Evolutionary conservation across 2,888 invertebrate species (phyloP), one percentile per base, ranked within the genome.

Genomic region (Epirrhoe alternata): DNA sequence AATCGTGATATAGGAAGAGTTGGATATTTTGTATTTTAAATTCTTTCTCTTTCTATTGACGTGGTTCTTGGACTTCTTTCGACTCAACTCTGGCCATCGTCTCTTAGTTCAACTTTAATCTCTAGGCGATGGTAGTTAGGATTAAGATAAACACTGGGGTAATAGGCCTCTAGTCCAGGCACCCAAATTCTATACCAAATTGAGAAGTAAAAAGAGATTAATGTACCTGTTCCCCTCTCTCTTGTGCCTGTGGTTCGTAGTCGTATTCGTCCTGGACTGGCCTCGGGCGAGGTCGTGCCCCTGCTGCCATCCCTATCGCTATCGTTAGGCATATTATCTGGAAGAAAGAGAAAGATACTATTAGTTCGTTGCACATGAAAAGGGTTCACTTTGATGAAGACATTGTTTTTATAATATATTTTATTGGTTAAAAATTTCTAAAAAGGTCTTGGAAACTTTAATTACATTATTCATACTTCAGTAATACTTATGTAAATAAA

Each of bases 241-340:
- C 85, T 67, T 91, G 90, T 5, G 87, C 87, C 68, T 92, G 90
- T 0, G 88, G 87, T 67, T 92, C 90, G 72, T 93, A 93, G 61
- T 91, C 91, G 73, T 92, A 90, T 5, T 81, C 79, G 10, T 88
- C 87, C 5, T 87, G 87, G 24, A 85, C 77, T 1, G 85, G 87
- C 64, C 93, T 81, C 10, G 86, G 86, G 38, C 93, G 77, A 6
- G 86, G 82, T n/a, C 86, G 86, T 45, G 86, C 88, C 0, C 86
- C 89, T 24, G 85, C 81, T 7, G 82, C 86, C 70, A 83, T 65
- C 54, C 85, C 84, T 69, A 83, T 77, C 55, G 79, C 78, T 53
- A 90, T 67, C 71, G 86, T 76, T 47, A 88, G 69, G 79, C 89
- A 92, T 71, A 90, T 61, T 71, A 91, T 75, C 92, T 93, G 88